A percentile compares a stretch with the other conserved stretches of the same genome.
Conservation (phyloP, 2,797 vertebrate genomes). For the Epinephelus coioides region DNA sequence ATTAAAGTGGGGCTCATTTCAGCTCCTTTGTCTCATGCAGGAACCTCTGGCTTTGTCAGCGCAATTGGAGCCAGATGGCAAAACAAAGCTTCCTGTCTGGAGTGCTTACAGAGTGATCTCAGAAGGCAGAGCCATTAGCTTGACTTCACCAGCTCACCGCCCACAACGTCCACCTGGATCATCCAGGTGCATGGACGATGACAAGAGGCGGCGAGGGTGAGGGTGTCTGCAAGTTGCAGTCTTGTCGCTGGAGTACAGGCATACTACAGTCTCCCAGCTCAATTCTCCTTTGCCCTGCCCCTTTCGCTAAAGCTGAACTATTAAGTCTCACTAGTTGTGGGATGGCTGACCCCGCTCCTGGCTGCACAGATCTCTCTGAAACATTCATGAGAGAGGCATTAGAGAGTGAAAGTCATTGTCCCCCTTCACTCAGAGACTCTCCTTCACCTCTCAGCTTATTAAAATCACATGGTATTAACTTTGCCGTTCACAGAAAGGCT, state of each 20-base stretch:
- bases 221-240: conserved; percentile 27
- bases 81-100: conserved; percentile 83
- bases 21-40: conserved; percentile 79
- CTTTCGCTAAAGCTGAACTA: conserved; percentile 54
- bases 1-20: conserved; percentile 84
- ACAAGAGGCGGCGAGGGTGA: conserved; percentile 8
- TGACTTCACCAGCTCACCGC: conserved; percentile 73
- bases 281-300: conserved; percentile 5
- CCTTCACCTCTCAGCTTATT: conserved; percentile 85
- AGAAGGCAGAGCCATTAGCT: conserved; percentile 75
- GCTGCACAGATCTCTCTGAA: conserved; percentile 70
- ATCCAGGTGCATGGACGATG: conserved; percentile 65
- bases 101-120: conserved; percentile 77
- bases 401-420: conserved; percentile 75
- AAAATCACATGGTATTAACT: conserved; percentile 88
- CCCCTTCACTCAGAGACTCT: conserved; percentile 69
- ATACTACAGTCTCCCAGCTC: conserved; percentile 15
- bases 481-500: conserved; percentile 80
- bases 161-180: conserved; percentile 75
- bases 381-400: conserved; percentile 78
- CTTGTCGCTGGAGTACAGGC: conserved; percentile 22
- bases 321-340: conserved; percentile 57
- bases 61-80: conserved; percentile 85
- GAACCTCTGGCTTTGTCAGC: conserved; percentile 83
- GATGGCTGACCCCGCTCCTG: conserved; percentile 68